These are phyloP conservation scores for Apis mellifera DNA, from an alignment of 1,140 invertebrate species.

Conservation along the genomic window DNA sequence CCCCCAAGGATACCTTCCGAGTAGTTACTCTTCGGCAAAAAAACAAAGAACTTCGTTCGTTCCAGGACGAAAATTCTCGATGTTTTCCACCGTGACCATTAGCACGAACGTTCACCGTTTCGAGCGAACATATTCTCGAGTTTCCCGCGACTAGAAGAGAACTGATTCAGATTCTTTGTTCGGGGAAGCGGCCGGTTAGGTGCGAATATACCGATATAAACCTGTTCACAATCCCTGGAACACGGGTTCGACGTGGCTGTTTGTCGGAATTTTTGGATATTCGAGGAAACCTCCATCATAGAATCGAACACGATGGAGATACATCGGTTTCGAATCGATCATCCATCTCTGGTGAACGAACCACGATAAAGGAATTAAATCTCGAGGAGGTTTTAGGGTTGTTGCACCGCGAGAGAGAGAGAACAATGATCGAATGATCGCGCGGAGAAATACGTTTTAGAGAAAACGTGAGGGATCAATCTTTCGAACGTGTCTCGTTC, in stretches of 20 bases:
- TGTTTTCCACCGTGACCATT: too few relatives aligned
- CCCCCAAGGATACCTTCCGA: background rate
- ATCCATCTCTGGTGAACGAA: conserved; percentile 4
- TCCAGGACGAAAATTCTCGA: too few relatives aligned
- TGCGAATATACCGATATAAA: background rate
- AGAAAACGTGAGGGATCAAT: background rate
- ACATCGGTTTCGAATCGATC: background rate
- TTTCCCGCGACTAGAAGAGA: conserved; percentile 1
- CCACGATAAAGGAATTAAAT: background rate
- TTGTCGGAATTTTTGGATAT: conserved; percentile 36
- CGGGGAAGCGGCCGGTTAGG: conserved; percentile 20
- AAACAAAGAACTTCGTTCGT: background rate
- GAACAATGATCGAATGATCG: conserved; percentile 3
- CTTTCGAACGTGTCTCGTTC: background rate
- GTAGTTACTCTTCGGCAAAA: too few relatives aligned
- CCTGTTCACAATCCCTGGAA: conserved; percentile 30
- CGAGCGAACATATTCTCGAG: background rate
- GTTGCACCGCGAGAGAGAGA: background rate
- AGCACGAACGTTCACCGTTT: conserved; percentile 14
- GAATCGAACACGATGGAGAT: background rate
- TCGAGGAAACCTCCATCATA: conserved; percentile 23
- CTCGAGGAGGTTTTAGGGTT: background rate
- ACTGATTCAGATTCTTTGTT: conserved; percentile 51
- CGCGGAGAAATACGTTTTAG: background rate
- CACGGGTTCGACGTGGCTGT: background rate